Evolutionary conservation across 1,140 invertebrate genomes (phyloP), one percentile per base, ranked within the genome.

Genomic region (Mactra quadrangularis): DNA sequence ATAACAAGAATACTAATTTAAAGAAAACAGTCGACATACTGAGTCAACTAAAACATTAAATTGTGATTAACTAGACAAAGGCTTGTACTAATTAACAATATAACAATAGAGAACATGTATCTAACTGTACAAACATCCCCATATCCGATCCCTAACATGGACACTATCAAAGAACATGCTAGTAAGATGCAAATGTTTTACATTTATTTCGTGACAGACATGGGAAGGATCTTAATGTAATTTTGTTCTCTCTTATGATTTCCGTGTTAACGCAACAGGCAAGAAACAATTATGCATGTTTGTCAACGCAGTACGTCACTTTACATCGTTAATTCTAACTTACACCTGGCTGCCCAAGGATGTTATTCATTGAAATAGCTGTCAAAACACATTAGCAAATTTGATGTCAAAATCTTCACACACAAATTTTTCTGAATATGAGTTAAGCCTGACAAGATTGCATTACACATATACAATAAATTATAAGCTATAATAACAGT

Each of bases 321-420:
- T 68, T 3, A 27, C 7, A 68, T 68, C 45, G 64, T 68, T 50
- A 22, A 68, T 68, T 13, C 45, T 47, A 19, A 15, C 22, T 50
- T 68, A 68, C 64, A 50, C 64, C 64, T 68, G 64, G 64, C 27
- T 68, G 64, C 27, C 17, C 13, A 45, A 27, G 22, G 3, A 68
- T 50, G 64, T 50, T 29, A 68, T 29, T 52, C 64, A 52, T n/a
- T 31, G 41, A 41, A 41, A 68, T 68, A 68, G 45, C 64, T 68
- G 64, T 68, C 64, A 50, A 47, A 13, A 52, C 29, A 50, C 64
- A 68, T 68, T 68, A 68, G 25, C 17, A 31, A 50, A 68, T 31
- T 31, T 15, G 45, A 17, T 50, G 45, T 68, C 64, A 68, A 27
- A 38, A 47, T 68, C 27, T 47, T 6, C 11, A 31, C 6, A 15